These are phyloP conservation scores for Drosophila albomicans DNA, from an alignment of 1,140 invertebrate species.

Conservation along the genomic window DNA sequence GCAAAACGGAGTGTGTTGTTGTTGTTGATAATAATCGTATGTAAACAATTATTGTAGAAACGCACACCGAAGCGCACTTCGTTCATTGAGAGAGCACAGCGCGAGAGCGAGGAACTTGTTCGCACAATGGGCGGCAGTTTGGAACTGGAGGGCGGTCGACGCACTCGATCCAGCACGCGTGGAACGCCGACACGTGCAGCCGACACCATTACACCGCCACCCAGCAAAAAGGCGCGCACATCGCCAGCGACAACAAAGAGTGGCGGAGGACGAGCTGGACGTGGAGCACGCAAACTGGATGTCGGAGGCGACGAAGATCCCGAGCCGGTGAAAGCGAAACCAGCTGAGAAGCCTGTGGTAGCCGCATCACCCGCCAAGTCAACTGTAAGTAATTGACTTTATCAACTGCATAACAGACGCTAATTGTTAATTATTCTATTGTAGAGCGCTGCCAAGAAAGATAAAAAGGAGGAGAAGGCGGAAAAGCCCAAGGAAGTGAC, in stretches of 20 bases:
- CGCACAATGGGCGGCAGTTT: slow-evolving; percentile 79
- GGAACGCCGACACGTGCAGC: slow-evolving; percentile 69
- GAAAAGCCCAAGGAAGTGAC: slow-evolving; percentile 49
- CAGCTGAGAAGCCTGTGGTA: slow-evolving; percentile 15
- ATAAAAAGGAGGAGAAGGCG: slow-evolving; percentile 56
- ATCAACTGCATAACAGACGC: not conserved
- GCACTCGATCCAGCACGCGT: slow-evolving; percentile 79
- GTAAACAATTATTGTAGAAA: slow-evolving; percentile 62
- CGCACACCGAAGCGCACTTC: slow-evolving; percentile 80
- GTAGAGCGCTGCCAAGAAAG: slow-evolving; percentile 55
- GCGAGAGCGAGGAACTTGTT: slow-evolving; percentile 80
- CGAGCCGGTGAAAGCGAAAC: slow-evolving; percentile 51
- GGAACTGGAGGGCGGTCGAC: slow-evolving; percentile 74
- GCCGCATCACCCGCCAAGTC: slow-evolving; percentile 17
- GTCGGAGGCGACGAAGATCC: slow-evolving; percentile 50
- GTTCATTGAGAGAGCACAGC: slow-evolving; percentile 76
- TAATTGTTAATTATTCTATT: slow-evolving; percentile 7
- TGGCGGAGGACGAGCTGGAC: slow-evolving; percentile 43
- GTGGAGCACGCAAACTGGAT: slow-evolving; percentile 78
- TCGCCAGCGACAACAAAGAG: slow-evolving; percentile 66
- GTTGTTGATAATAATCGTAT: slow-evolving; percentile 20
- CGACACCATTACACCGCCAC: slow-evolving; percentile 71
- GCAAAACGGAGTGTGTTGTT: not conserved
- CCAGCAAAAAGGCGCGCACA: slow-evolving; percentile 77
- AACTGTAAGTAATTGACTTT: slow-evolving; percentile 46